Evolutionary conservation across 2,888 invertebrate genomes (phyloP).

Genomic region (Morinoia aosen): DNA sequence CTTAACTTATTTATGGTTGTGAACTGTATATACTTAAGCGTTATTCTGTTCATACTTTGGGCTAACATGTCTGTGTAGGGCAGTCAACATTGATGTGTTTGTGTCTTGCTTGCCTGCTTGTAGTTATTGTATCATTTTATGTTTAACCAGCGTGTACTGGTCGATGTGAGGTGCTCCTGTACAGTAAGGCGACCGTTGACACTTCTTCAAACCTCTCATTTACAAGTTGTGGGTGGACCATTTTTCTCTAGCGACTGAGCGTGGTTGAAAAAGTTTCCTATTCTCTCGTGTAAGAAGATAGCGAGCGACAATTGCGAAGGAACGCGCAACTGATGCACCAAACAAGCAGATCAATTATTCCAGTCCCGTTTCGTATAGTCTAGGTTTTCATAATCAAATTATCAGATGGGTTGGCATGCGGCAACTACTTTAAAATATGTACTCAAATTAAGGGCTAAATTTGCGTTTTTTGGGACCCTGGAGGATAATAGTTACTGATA

Average conservation of each 20-base stretch:
- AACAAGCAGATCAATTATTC: background rate
- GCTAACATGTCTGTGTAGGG: conserved; percentile 35
- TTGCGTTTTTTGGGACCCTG: background rate
- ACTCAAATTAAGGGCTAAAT: background rate
- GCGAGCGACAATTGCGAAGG: background rate
- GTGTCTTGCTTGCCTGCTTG: conserved; percentile 40
- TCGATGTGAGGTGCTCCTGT: conserved; percentile 4
- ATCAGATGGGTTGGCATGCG: background rate
- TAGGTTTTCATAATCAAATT: background rate
- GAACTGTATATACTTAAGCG: conserved; percentile 52
- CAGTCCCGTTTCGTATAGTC: background rate
- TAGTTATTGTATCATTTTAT: background rate
- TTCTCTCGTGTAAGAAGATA: background rate
- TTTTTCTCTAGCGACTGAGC: background rate
- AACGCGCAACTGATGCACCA: background rate
- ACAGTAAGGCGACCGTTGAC: conserved; percentile 3
- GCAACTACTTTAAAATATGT: background rate
- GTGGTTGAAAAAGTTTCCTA: background rate
- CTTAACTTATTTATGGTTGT: conserved; percentile 55
- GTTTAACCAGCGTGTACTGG: background rate
- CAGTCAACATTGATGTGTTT: conserved; percentile 45
- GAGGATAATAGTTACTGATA: background rate
- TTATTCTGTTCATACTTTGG: conserved; percentile 41
- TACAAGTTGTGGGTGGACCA: background rate
- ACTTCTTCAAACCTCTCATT: background rate